phyloP scores from a whole-genome alignment of 2,888 invertebrate species.

The Sarcophaga rosellei region DNA sequence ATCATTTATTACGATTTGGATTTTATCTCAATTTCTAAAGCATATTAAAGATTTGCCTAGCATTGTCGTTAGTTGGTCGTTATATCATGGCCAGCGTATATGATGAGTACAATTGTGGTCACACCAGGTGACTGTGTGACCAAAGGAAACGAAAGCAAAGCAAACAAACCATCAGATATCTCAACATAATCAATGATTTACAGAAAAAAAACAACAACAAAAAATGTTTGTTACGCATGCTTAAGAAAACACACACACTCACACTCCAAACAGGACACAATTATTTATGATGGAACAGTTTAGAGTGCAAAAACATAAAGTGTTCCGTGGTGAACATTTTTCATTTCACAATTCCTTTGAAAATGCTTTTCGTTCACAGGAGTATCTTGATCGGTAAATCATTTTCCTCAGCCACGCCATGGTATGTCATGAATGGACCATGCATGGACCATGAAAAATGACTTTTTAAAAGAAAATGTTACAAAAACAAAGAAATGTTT shows the following conservation, averaged over 20 bases:
- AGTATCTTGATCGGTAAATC: slow-evolving; percentile 62
- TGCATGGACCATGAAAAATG: slow-evolving; percentile 41
- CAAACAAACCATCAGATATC: slow-evolving; percentile 40
- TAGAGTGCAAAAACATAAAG: neutral
- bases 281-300: slow-evolving; percentile 39
- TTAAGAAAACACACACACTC: neutral
- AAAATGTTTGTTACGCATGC: slow-evolving; percentile 34
- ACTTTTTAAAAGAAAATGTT: slow-evolving; percentile 26
- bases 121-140: slow-evolving; percentile 61
- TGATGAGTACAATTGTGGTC: slow-evolving; percentile 36
- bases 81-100: slow-evolving; percentile 16
- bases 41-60: slow-evolving; percentile 27
- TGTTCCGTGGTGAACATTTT: slow-evolving; percentile 4
- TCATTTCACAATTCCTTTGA: neutral
- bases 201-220: neutral
- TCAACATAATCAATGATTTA: slow-evolving; percentile 60
- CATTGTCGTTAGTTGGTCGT: slow-evolving; percentile 5
- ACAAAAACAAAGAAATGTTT: neutral
- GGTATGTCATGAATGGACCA: slow-evolving; percentile 17
- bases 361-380: slow-evolving; percentile 19
- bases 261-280: slow-evolving; percentile 59
- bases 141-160: slow-evolving; percentile 31
- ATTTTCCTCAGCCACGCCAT: slow-evolving; percentile 19
- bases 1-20: neutral
- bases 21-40: slow-evolving; percentile 11